These are phyloP conservation scores for Neostethus bicornis DNA, from an alignment of 2,797 vertebrate species.

Conservation along the genomic window DNA sequence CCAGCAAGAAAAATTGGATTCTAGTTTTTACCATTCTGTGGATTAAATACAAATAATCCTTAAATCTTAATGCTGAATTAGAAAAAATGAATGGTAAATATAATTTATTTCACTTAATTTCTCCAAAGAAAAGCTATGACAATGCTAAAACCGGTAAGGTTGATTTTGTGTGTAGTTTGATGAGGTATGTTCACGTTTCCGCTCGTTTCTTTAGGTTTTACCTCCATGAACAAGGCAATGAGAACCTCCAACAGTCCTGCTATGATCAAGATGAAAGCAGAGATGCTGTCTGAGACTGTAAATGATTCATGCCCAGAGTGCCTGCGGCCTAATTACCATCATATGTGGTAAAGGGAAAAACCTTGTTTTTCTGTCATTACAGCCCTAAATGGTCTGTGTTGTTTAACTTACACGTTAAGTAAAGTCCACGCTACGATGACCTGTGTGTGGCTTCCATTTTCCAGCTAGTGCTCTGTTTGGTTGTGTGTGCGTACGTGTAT, in stretches of 20 bases:
- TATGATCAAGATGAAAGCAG: not conserved
- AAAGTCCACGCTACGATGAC: not conserved
- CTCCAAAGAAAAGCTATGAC: not conserved
- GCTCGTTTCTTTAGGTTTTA: not conserved
- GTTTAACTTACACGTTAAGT: not conserved
- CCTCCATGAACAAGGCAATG: not conserved
- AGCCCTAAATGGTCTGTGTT: constrained; percentile 1
- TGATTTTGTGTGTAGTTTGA: not conserved
- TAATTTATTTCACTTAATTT: not conserved
- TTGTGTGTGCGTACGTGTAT: constrained; percentile 17
- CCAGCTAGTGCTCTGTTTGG: constrained; percentile 5
- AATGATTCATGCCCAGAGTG: constrained; percentile 2
- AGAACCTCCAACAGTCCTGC: not conserved
- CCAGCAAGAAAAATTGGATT: too few relatives aligned
- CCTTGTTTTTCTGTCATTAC: not conserved
- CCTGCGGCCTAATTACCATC: constrained; percentile 19
- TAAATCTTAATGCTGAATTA: too few relatives aligned
- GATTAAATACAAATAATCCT: too few relatives aligned
- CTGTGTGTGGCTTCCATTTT: not conserved
- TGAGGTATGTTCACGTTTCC: not conserved
- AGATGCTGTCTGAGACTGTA: not conserved
- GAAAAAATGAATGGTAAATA: too few relatives aligned
- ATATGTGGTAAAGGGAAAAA: constrained; percentile 10
- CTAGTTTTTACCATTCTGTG: too few relatives aligned
- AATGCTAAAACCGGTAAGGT: not conserved